These are phyloP conservation scores for Sebastes alutus DNA, from an alignment of 2,797 vertebrate species.

Conservation along the genomic window DNA sequence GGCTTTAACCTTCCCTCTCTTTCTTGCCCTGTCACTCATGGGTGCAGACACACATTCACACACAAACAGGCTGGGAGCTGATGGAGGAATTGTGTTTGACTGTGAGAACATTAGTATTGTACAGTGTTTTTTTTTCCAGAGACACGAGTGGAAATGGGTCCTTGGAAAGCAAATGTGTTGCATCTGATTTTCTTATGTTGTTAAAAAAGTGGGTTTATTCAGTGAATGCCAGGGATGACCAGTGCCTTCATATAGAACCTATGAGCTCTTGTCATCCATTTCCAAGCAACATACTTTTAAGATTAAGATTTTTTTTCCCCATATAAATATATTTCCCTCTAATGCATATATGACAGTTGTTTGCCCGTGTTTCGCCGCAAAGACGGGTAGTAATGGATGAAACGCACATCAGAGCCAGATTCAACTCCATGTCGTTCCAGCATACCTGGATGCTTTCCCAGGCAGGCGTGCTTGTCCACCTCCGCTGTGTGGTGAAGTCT, in stretches of 20 bases:
- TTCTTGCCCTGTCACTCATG: constrained; percentile 9
- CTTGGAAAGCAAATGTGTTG: not conserved
- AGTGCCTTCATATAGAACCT: constrained; percentile 4
- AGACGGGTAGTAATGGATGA: not conserved
- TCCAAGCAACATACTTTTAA: not conserved
- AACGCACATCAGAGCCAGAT: not conserved
- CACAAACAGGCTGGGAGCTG: constrained; percentile 45
- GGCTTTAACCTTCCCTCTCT: constrained; percentile 34
- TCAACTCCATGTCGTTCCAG: not conserved
- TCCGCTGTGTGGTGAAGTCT: constrained; percentile 36
- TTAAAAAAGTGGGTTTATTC: not conserved
- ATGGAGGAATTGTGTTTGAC: constrained; percentile 66
- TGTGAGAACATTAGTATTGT: constrained; percentile 34
- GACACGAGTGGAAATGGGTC: constrained; percentile 8
- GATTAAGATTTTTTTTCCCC: not conserved
- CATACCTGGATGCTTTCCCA: constrained; percentile 36
- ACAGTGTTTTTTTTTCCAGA: constrained; percentile 11
- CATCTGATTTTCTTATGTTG: constrained; percentile 20
- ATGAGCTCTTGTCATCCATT: constrained; percentile 14
- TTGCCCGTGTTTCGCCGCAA: not conserved
- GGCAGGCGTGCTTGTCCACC: constrained; percentile 19
- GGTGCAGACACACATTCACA: constrained; percentile 28
- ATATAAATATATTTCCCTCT: not conserved
- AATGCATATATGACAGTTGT: not conserved
- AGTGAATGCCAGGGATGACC: not conserved